Evolutionary conservation across 2,888 invertebrate species (phyloP), one percentile per base, ranked within the genome.

Genomic region (Pterobdella sp.): DNA sequence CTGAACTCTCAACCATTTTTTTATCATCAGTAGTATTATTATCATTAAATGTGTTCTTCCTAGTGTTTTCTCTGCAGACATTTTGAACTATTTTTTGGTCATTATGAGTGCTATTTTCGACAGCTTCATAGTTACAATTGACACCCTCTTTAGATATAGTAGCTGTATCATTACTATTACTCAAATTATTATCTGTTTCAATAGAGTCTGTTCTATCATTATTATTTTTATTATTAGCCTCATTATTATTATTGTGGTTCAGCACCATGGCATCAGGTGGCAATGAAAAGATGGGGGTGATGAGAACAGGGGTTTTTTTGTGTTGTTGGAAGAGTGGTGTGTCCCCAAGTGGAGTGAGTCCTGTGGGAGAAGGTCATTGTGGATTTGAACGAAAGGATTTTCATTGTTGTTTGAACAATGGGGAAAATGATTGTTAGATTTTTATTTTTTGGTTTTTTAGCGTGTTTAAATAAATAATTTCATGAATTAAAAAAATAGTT

Each of bases 251-350:
- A n/a, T 34, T 65, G 65, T 7, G 18, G n/a, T 35, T 65, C 4
- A 29, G 14, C 4, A 32, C 3, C 14, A 56, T 56, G 34, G 4
- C n/a, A 71, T 71, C 71, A 56, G 63, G 42, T 22, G 71, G 71
- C 3, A 71, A 29, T 10, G 71, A 42, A 4, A 71, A 22, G 63
- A 71, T 37, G 60, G 71, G 71, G 0, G 71, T 71, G 71, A 71
- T 42, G 71, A 71, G 71, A 22, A 71, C 29, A n/a, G 56, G 71
- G 29, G 71, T 34, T 1, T 29, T n/a, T 26, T 56, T 35, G 26
- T 26, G 22, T 10, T 29, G 63, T 29, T 29, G 56, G 37, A 60
- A 71, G 18, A 36, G 63, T 1, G 63, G 32, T 14, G 26, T 22
- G 22, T 56, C 71, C n/a, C 63, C 10, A 1, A 63, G 1, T 29